phyloP scores from a whole-genome alignment of 2,113 vertebrate species.

The Rhinoderma darwinii region DNA sequence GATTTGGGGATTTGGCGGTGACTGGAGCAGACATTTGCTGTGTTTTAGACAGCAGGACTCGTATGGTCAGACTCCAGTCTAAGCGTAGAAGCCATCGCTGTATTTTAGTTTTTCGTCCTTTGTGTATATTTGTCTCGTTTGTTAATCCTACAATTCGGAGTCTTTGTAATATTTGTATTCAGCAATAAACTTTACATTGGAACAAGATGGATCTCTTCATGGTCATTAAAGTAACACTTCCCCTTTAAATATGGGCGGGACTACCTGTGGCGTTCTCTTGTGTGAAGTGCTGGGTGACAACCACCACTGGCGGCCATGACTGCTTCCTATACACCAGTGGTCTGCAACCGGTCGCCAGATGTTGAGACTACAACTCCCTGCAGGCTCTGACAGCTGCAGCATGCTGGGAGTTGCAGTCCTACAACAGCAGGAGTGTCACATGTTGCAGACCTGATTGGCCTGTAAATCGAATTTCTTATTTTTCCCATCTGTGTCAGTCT shows the following conservation, averaged over 20 bases:
- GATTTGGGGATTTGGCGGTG: neutral
- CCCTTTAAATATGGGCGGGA: neutral
- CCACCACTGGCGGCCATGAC: too few relatives aligned
- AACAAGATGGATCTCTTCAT: neutral
- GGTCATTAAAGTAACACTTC: neutral
- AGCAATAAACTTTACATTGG: constrained; percentile 29
- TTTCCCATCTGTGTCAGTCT: too few relatives aligned
- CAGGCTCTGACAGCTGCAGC: too few relatives aligned
- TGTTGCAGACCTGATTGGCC: too few relatives aligned
- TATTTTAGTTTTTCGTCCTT: neutral
- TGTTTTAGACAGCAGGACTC: constrained; percentile 41
- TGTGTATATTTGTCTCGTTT: constrained; percentile 11
- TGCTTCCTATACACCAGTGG: too few relatives aligned
- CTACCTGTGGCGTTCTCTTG: too few relatives aligned
- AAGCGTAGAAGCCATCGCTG: neutral
- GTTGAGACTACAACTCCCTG: too few relatives aligned
- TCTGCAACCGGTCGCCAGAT: too few relatives aligned
- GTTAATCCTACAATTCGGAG: neutral
- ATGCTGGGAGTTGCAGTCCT: too few relatives aligned
- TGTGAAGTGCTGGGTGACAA: too few relatives aligned
- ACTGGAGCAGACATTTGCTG: constrained; percentile 9
- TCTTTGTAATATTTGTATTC: constrained; percentile 43
- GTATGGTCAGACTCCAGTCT: neutral
- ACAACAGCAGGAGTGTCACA: too few relatives aligned
- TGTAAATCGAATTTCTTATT: too few relatives aligned